Conservation (phyloP, 2,797 vertebrate species). For the Myotis myotis region DNA sequence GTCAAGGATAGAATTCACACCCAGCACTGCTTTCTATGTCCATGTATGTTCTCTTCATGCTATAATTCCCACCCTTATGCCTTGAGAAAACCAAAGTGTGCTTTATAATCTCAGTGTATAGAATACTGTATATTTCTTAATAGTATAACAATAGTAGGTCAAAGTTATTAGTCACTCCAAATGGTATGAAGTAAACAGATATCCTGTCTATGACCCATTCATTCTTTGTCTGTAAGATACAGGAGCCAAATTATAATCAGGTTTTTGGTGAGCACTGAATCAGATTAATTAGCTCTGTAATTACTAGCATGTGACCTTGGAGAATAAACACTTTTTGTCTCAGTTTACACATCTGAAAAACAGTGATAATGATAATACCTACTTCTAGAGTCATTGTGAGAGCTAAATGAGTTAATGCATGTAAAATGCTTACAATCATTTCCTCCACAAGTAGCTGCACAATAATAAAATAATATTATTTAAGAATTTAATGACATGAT, state of each 20-base stretch:
- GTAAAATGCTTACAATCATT: background rate
- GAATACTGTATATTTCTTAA: background rate
- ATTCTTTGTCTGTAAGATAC: background rate
- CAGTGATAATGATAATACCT: background rate
- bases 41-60: background rate
- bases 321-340: background rate
- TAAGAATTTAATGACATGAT: background rate
- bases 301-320: background rate
- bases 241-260: background rate
- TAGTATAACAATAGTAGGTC: background rate
- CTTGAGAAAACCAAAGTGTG: background rate
- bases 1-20: background rate
- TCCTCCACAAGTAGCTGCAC: background rate
- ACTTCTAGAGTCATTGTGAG: background rate
- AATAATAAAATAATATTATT: background rate
- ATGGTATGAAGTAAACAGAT: background rate
- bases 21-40: background rate
- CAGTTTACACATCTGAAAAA: background rate
- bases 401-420: background rate
- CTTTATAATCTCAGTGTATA: background rate
- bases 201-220: background rate
- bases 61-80: background rate
- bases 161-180: background rate
- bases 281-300: background rate
- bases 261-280: background rate